Evolutionary conservation across 2,797 vertebrate genomes (phyloP).

Genomic region (Tarsius wallacei): DNA sequence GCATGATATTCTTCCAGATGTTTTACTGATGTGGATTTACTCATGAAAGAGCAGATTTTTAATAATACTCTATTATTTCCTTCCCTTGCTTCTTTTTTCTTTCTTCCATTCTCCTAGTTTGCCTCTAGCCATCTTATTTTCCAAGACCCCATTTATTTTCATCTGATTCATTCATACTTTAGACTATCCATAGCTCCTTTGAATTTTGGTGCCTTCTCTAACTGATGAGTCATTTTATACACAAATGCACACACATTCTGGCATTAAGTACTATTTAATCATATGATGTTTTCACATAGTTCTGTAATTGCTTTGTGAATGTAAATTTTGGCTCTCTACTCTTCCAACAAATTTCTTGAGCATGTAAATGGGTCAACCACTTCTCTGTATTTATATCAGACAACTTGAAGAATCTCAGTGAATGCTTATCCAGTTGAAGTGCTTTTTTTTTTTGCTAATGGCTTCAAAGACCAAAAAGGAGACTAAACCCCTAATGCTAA

Average conservation of each 20-base stretch:
- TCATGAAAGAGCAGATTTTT: neutral
- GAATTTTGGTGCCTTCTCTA: neutral
- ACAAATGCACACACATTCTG: neutral
- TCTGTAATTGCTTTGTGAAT: conserved; percentile 13
- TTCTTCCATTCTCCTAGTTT: neutral
- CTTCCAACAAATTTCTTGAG: conserved; percentile 33
- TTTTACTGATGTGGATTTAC: neutral
- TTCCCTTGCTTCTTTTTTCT: neutral
- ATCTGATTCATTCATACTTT: neutral
- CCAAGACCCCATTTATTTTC: neutral
- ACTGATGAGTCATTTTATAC: neutral
- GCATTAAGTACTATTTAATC: neutral
- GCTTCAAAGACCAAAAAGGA: conserved; percentile 18
- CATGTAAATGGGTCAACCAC: conserved; percentile 7
- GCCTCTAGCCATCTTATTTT: neutral
- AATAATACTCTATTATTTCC: neutral
- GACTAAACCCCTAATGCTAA: neutral
- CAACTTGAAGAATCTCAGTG: neutral
- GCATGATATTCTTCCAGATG: neutral
- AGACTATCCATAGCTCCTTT: neutral
- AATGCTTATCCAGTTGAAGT: conserved; percentile 19
- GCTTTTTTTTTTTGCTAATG: neutral
- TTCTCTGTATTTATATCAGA: neutral
- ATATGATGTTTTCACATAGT: neutral
- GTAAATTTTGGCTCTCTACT: neutral